phyloP scores from a whole-genome alignment of 2,113 vertebrate species.

The Benitochromis conjunctus region DNA sequence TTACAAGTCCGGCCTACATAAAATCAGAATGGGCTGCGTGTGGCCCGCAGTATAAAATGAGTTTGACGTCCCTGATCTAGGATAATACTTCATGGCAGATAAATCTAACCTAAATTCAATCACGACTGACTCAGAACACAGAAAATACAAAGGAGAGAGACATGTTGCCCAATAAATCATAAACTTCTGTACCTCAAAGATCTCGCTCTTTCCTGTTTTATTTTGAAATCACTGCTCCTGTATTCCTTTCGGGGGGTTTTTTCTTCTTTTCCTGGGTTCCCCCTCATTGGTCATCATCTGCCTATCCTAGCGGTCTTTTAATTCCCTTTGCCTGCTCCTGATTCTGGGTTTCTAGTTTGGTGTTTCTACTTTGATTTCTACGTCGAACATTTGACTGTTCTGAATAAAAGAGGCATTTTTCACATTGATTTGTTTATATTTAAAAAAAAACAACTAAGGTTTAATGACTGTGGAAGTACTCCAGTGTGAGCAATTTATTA shows the following conservation, averaged over 20 bases:
- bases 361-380: not conserved
- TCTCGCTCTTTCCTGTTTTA: not conserved
- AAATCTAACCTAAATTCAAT: accelerated
- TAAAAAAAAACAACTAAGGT: not conserved
- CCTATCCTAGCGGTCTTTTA: not conserved
- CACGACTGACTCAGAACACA: accelerated
- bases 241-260: not conserved
- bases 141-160: not conserved
- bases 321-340: not conserved
- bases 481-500: not conserved
- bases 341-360: no score
- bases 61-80: not conserved
- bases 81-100: not conserved
- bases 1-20: not conserved
- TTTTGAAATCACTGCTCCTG: not conserved
- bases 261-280: not conserved
- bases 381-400: not conserved
- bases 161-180: not conserved
- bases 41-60: not conserved
- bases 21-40: not conserved
- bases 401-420: not conserved
- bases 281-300: not conserved
- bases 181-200: not conserved
- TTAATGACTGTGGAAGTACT: not conserved
- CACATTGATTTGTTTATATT: not conserved